Evolutionary conservation across 2,113 vertebrate species (phyloP).

Genomic region (Hydrochoerus hydrochaeris): DNA sequence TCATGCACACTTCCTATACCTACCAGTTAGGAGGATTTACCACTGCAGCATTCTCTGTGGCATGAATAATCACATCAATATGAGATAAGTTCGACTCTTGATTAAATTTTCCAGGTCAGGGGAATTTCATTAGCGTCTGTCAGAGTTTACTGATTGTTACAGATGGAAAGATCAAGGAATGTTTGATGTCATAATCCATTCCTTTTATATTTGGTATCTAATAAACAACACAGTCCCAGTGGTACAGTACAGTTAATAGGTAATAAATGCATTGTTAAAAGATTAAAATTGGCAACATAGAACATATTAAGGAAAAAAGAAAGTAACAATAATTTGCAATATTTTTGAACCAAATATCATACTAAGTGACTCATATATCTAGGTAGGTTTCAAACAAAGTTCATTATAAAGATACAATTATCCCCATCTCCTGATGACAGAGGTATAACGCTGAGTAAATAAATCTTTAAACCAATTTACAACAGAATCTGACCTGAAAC

Average conservation of each 20-base stretch:
- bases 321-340: background rate
- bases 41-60: background rate
- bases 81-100: background rate
- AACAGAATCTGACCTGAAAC: background rate
- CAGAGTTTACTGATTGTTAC: conserved; percentile 11
- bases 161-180: background rate
- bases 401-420: background rate
- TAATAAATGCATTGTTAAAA: background rate
- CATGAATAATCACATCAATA: conserved; percentile 41
- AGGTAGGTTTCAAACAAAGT: background rate
- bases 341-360: background rate
- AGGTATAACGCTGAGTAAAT: background rate
- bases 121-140: conserved; percentile 47
- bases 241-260: background rate
- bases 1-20: background rate
- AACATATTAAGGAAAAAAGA: background rate
- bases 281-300: background rate
- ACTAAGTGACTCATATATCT: background rate
- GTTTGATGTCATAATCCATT: background rate
- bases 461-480: no score
- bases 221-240: background rate
- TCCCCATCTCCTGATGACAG: background rate
- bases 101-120: conserved; percentile 38
- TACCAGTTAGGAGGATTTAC: background rate
- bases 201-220: background rate